A percentile compares a stretch with the other conserved stretches of the same genome.
Evolutionary conservation across 2,888 invertebrate species (phyloP).

Genomic region (Lysandra coridon): DNA sequence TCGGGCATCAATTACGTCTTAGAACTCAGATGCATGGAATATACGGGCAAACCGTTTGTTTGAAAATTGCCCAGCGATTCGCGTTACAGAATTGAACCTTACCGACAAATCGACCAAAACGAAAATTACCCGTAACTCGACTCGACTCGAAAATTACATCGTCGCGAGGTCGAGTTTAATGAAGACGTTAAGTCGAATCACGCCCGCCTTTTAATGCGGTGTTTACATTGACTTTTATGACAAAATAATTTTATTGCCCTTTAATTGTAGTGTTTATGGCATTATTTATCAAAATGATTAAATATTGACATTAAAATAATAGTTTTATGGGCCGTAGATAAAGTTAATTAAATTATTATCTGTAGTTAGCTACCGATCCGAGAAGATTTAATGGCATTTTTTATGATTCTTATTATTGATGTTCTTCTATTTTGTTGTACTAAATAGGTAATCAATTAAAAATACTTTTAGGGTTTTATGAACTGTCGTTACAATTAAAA

Average conservation of each 20-base stretch:
- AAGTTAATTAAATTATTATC: constrained; percentile 12
- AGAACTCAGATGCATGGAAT: constrained; percentile 56
- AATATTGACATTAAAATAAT: constrained; percentile 14
- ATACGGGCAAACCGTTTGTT: constrained; percentile 60
- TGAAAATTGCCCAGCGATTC: constrained; percentile 68
- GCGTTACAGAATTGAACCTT: constrained; percentile 42
- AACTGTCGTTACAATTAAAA: not conserved
- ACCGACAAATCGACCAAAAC: constrained; percentile 66
- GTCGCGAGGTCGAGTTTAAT: constrained; percentile 74
- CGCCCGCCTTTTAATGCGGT: constrained; percentile 62
- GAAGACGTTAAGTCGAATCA: constrained; percentile 75
- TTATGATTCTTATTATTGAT: not conserved
- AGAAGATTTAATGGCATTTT: not conserved
- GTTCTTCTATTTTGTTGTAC: not conserved
- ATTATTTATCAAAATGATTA: constrained; percentile 38
- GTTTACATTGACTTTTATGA: constrained; percentile 75
- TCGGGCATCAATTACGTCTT: constrained; percentile 65
- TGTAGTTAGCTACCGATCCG: not conserved
- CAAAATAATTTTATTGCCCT: constrained; percentile 65
- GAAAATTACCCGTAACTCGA: constrained; percentile 73
- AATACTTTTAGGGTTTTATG: not conserved
- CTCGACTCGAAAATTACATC: constrained; percentile 67
- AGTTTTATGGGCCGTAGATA: constrained; percentile 7
- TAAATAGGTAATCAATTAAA: not conserved
- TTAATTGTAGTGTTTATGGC: constrained; percentile 37